Percentiles rank a stretch among this genome's conserved stretches.
Evolutionary conservation across 2,888 invertebrate species (phyloP).

Genomic region (Galerucella calmariensis): DNA sequence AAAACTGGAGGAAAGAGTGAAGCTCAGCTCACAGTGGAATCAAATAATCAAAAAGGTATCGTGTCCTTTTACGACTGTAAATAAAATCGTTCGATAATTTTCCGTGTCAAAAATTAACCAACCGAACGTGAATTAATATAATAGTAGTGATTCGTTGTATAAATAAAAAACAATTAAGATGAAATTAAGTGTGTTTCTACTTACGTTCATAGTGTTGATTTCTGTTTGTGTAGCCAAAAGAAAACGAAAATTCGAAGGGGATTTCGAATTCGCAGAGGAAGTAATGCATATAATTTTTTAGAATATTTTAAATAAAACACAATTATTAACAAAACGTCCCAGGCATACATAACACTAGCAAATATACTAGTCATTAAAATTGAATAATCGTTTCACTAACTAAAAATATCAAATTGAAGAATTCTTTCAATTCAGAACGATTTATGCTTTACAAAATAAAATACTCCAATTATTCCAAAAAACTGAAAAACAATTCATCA

Average conservation of each 20-base stretch:
- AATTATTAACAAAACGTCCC: neutral
- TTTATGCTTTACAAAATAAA: neutral
- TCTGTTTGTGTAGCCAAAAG: conserved; percentile 67
- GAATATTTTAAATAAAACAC: neutral
- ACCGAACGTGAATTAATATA: conserved; percentile 14
- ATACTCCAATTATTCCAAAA: neutral
- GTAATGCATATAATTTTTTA: conserved; percentile 64
- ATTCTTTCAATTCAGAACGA: too few relatives aligned
- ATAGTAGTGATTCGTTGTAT: conserved; percentile 21
- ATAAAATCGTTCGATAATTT: conserved; percentile 39
- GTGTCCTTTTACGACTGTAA: conserved; percentile 53
- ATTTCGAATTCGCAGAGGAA: conserved; percentile 84
- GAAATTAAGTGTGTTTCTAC: conserved; percentile 65
- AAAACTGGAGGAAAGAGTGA: conserved; percentile 47
- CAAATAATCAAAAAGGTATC: conserved; percentile 62
- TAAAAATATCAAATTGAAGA: too few relatives aligned
- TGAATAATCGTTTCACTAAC: too few relatives aligned
- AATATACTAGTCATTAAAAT: neutral
- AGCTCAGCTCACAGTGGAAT: conserved; percentile 47
- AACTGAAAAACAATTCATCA: too few relatives aligned
- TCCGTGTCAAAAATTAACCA: conserved; percentile 20
- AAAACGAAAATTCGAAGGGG: conserved; percentile 80
- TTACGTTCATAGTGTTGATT: conserved; percentile 63
- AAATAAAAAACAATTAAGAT: conserved; percentile 51
- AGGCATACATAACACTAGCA: neutral